Evolutionary conservation across 2,113 vertebrate genomes (phyloP), one percentile per base, ranked within the genome.

Genomic region (Phrynosoma platyrhinos): DNA sequence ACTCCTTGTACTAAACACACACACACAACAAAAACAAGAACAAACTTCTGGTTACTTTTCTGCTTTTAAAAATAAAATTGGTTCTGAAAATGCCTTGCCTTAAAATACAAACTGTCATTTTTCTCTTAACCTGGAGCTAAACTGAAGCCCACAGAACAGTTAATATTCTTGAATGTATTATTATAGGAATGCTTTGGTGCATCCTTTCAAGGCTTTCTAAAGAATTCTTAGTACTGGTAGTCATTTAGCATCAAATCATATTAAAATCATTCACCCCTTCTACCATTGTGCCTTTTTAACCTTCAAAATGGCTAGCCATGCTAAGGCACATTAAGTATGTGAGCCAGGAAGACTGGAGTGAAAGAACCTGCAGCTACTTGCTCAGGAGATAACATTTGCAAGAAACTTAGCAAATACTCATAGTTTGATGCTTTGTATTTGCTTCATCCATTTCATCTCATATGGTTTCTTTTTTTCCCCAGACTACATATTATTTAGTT

Each of bases 1-100:
- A 87, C 81, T 78, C 66, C 83, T 84, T 88, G 47, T 87, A 84
- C 81, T 90, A 78, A 87, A 88, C 78, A 79, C 25, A 79, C 36
- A 36, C 36, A 36, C 36, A 36, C 36, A 36, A 36, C 36, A 36
- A 36, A 52, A 68, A 68, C 36, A 16, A 27, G 20, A 64, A 1
- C 0, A 71, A 69, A 3, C 81, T 82, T 81, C 74, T 88, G 75
- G 9, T 2, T 13, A 21, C 47, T 71, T 64, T 76, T 5, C 0
- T 66, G 20, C 42, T 32, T 89, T 92, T 86, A 69, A 86, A 91
- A 94, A 90, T 86, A 84, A 89, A 91, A 91, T 42, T 79, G 90
- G 83, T 91, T 32, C 77, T 85, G 91, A 90, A 64, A 23, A n/a
- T 53, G 40, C 74, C 84, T 74, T 89, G 12, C 91, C 71, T 93